Conservation (phyloP, 2,888 invertebrate genomes). For the Phania funesta region DNA sequence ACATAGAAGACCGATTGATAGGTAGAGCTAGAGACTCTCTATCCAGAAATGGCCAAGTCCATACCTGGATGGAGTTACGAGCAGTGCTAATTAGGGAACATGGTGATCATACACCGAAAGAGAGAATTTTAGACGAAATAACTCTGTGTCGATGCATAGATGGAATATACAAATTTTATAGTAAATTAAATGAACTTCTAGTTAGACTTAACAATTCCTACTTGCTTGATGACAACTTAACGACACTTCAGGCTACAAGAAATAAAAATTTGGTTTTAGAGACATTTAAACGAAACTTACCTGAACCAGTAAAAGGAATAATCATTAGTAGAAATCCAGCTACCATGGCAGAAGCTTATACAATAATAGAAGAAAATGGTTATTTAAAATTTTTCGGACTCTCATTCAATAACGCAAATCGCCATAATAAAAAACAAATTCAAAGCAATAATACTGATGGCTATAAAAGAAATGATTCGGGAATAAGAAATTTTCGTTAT, state of each 20-base stretch:
- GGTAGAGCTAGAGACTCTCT: no score
- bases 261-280: no score
- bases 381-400: neutral
- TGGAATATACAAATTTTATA: no score
- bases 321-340: neutral
- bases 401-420: neutral
- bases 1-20: no score
- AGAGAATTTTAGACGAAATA: no score
- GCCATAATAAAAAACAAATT: neutral
- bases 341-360: neutral
- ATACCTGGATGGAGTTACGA: no score
- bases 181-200: constrained; percentile 19
- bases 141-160: no score
- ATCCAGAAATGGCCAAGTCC: no score
- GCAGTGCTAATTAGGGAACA: no score
- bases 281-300: neutral
- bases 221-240: neutral
- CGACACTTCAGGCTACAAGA: neutral
- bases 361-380: no score
- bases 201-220: neutral
- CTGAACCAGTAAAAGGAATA: neutral
- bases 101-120: no score
- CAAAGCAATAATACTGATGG: neutral
- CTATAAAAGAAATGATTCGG: neutral
- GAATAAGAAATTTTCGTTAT: no score